phyloP scores from a whole-genome alignment of 1,140 invertebrate genomes.

The Bombus waltoni region DNA sequence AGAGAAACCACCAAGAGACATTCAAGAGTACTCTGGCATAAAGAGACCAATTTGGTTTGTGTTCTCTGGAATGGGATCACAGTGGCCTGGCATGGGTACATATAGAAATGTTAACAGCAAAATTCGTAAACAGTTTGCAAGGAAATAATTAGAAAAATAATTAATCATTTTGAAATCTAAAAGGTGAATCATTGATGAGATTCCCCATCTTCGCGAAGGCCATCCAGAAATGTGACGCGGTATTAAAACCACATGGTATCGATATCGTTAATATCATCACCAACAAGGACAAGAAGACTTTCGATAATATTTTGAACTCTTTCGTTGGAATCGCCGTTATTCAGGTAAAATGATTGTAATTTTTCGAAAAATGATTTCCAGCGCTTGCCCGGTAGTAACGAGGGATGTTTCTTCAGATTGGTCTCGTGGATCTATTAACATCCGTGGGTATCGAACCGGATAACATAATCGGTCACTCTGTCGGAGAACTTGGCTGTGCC shows the following conservation, averaged over 20 bases:
- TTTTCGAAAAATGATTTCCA: neutral
- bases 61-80: conserved; percentile 67
- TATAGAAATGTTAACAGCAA: neutral
- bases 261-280: conserved; percentile 86
- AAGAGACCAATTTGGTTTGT: conserved; percentile 63
- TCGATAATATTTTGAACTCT: conserved; percentile 85
- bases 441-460: conserved; percentile 87
- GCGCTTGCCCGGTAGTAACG: neutral
- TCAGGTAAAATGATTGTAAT: conserved; percentile 83
- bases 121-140: no score
- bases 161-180: conserved; percentile 57
- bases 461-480: conserved; percentile 91
- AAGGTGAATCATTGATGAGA: conserved; percentile 85
- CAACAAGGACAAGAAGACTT: conserved; percentile 83
- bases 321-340: conserved; percentile 91
- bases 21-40: conserved; percentile 41
- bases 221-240: conserved; percentile 84
- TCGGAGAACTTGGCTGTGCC: conserved; percentile 91
- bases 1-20: conserved; percentile 12
- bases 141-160: neutral
- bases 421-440: conserved; percentile 88
- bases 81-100: conserved; percentile 65
- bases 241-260: conserved; percentile 84
- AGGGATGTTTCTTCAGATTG: conserved; percentile 82
- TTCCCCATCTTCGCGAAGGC: conserved; percentile 87